Evolutionary conservation across 2,797 vertebrate genomes (phyloP).

Genomic region (Aplochiton taeniatus): DNA sequence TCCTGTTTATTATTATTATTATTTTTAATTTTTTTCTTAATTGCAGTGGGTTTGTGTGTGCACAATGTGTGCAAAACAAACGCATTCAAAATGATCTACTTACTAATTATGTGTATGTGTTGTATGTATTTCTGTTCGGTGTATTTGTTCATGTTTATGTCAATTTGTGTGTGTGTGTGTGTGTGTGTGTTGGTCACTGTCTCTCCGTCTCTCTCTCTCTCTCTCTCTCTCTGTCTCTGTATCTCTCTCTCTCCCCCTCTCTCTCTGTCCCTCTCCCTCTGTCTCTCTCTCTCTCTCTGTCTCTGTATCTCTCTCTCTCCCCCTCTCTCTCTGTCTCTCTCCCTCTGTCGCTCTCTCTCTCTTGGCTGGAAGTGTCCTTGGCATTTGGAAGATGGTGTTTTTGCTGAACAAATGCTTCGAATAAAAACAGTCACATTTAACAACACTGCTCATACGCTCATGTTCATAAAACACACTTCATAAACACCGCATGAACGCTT

Average conservation of each 20-base stretch:
- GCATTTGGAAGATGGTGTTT: background rate
- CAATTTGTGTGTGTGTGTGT: too few species aligned
- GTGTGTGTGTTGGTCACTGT: too few species aligned
- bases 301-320: slow-evolving; percentile 7
- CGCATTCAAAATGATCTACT: too few species aligned
- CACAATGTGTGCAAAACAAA: too few species aligned
- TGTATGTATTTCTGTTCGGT: too few species aligned
- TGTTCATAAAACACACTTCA: background rate
- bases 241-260: slow-evolving; percentile 10
- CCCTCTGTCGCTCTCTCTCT: background rate
- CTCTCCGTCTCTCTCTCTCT: slow-evolving; percentile 10
- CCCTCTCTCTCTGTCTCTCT: slow-evolving; percentile 12
- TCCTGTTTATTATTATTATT: too few species aligned
- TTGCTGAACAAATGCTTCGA: background rate
- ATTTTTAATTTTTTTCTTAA: too few species aligned
- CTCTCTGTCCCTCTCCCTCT: slow-evolving; percentile 8
- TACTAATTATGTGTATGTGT: too few species aligned
- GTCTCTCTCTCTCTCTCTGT: slow-evolving; percentile 5
- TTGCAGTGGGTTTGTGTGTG: too few species aligned
- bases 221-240: slow-evolving; percentile 4
- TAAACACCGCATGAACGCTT: background rate
- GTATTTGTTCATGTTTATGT: too few species aligned
- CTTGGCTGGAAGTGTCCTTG: background rate
- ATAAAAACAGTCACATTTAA: slow-evolving; percentile 22
- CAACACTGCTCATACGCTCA: background rate